Evolutionary conservation across 1,140 invertebrate genomes (phyloP).

Genomic region (Scaptomyza montana): DNA sequence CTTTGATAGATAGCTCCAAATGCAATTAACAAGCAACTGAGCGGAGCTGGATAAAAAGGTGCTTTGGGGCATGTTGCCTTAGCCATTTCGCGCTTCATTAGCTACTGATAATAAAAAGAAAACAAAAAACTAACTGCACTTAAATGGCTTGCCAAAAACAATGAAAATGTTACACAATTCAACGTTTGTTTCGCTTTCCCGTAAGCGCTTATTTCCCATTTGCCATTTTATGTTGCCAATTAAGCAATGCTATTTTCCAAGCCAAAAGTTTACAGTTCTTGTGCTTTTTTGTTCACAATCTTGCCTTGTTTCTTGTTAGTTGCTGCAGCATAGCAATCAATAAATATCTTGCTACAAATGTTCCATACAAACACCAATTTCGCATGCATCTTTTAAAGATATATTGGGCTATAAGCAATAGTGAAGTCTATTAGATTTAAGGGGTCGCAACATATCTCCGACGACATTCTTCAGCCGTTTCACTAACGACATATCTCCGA

Average conservation of each 20-base stretch:
- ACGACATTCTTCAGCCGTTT: no score
- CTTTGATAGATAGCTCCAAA: conserved; percentile 62
- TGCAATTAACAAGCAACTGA: conserved; percentile 58
- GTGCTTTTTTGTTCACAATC: conserved; percentile 19
- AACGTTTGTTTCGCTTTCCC: not conserved
- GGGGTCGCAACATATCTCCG: no score
- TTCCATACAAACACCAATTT: conserved; percentile 36
- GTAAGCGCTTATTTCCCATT: not conserved
- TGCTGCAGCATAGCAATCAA: conserved; percentile 48
- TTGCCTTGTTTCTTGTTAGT: conserved; percentile 2
- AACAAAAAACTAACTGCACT: conserved; percentile 24
- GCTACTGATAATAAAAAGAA: conserved; percentile 39
- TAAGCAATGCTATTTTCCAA: conserved; percentile 62
- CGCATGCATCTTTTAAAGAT: conserved; percentile 35
- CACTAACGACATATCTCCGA: no score
- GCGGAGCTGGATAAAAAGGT: no score
- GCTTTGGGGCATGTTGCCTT: conserved; percentile 42
- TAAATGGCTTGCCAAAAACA: conserved; percentile 12
- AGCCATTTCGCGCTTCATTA: conserved; percentile 76
- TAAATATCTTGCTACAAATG: conserved; percentile 70
- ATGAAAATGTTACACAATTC: conserved; percentile 22
- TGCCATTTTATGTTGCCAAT: conserved; percentile 60
- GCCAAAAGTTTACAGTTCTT: conserved; percentile 50
- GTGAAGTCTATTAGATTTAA: conserved; percentile 7
- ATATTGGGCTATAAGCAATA: not conserved